These are phyloP conservation scores for Harpalus rubripes DNA, from an alignment of 2,888 invertebrate species.

Conservation along the genomic window DNA sequence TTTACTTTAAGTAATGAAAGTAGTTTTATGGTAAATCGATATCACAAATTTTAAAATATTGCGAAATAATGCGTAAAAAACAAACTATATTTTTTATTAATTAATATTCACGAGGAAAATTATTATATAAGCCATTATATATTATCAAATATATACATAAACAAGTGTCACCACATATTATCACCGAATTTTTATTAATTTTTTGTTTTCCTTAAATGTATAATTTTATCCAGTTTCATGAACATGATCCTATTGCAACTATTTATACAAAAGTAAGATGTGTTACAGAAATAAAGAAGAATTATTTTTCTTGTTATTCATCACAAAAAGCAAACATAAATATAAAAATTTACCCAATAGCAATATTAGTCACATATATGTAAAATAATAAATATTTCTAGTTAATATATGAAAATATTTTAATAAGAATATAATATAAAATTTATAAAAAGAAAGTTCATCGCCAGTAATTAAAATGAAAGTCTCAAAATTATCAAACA, in stretches of 20 bases:
- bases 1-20: too few relatives aligned
- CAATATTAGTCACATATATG: neutral
- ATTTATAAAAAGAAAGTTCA: slow-evolving; percentile 13
- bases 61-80: neutral
- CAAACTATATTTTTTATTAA: neutral
- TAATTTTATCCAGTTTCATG: neutral
- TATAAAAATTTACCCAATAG: neutral
- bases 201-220: too few relatives aligned
- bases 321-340: neutral
- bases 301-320: too few relatives aligned
- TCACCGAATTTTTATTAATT: neutral
- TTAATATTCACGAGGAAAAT: neutral
- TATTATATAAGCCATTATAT: neutral
- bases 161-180: neutral
- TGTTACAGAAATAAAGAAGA: too few relatives aligned
- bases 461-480: slow-evolving; percentile 22
- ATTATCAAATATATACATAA: neutral
- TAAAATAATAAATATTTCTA: neutral
- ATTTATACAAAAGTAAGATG: too few relatives aligned
- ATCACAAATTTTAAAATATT: too few relatives aligned
- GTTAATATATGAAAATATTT: neutral
- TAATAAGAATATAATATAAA: slow-evolving; percentile 5
- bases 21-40: too few relatives aligned
- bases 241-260: too few relatives aligned
- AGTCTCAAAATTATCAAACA: slow-evolving; percentile 19